Base-by-base conservation (phyloP, 2,113 vertebrate species). In the Arenaria interpres region DNA sequence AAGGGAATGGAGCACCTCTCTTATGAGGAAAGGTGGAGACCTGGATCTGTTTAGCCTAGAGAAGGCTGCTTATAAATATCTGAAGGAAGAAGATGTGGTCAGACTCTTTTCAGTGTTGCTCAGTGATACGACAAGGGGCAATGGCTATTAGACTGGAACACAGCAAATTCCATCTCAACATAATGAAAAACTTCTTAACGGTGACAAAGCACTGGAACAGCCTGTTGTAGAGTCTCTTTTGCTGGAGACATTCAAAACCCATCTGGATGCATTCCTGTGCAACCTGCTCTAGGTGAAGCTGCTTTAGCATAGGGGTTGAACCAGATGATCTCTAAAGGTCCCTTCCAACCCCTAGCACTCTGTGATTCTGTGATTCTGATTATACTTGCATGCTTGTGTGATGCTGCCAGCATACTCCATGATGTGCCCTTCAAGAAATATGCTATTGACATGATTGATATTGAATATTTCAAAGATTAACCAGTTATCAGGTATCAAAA, bases 381-480 rank as follows among this genome's bases (percentile, higher is more conserved):
- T 81, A 45, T 41, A 33, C 11, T 45, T 46, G 4, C 15, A 43
- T 0, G 2, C 5, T 46, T 76, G 8, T 69, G 9, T 32, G 15
- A 28, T 13, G 37, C 32, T 67, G 14, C 19, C 9, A 3, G 23
- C 4, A 5, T n/a, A 20, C 6, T 92, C 11, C 35, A 28, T 23
- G 6, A 60, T 28, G 8, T 37, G 4, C 1, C 8, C 19, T 51
- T 74, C 87, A 30, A 84, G 54, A 87, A 91, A 35, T n/a, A 57
- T 0, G 0, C 10, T 82, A 3, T 22, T 88, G n/a, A 33, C 17
- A 15, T 17, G 8, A 56, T 10, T 57, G 17, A 43, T 25, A 62
- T 13, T 54, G 11, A 74, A 18, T 84, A 84, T 71, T 87, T 94
- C 53, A 62, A 62, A 84, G 46, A 69, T 14, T 37, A 69, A 87